A percentile compares a stretch with the other conserved stretches of the same genome.
phyloP scores from a whole-genome alignment of 2,888 invertebrate species.

The Melangyna quadrimaculata region DNA sequence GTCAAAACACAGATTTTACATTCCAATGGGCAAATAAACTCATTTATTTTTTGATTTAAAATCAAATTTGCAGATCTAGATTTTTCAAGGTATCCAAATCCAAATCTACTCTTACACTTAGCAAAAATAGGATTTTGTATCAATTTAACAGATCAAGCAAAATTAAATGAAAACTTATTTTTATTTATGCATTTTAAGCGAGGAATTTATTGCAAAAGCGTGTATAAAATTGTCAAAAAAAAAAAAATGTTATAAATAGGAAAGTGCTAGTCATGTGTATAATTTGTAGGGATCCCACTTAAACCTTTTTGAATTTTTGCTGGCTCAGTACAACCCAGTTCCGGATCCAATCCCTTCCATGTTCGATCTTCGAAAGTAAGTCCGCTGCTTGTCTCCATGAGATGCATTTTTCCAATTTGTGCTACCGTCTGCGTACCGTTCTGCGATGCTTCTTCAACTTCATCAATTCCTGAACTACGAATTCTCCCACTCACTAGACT shows the following conservation, averaged over 20 bases:
- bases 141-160: too few relatives aligned
- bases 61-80: too few relatives aligned
- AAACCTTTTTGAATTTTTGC: slow-evolving; percentile 87
- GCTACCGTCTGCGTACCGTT: slow-evolving; percentile 77
- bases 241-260: neutral
- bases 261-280: slow-evolving; percentile 80
- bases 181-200: slow-evolving; percentile 29
- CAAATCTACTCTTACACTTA: too few relatives aligned
- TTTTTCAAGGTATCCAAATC: too few relatives aligned
- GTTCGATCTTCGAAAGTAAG: slow-evolving; percentile 83
- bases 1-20: too few relatives aligned
- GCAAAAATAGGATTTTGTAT: too few relatives aligned
- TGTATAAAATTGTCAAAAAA: slow-evolving; percentile 26
- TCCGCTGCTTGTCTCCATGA: slow-evolving; percentile 78
- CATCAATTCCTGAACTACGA: slow-evolving; percentile 77
- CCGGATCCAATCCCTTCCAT: slow-evolving; percentile 94
- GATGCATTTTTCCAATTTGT: slow-evolving; percentile 75
- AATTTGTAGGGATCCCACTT: slow-evolving; percentile 88
- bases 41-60: too few relatives aligned
- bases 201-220: slow-evolving; percentile 44
- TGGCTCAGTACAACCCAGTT: slow-evolving; percentile 88
- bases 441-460: slow-evolving; percentile 56
- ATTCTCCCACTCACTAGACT: slow-evolving; percentile 89
- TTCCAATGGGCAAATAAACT: too few relatives aligned
- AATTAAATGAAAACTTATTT: too few relatives aligned